Evolutionary conservation across 2,797 vertebrate genomes (phyloP).

Genomic region (Tokudaia tokunoshimensis): DNA sequence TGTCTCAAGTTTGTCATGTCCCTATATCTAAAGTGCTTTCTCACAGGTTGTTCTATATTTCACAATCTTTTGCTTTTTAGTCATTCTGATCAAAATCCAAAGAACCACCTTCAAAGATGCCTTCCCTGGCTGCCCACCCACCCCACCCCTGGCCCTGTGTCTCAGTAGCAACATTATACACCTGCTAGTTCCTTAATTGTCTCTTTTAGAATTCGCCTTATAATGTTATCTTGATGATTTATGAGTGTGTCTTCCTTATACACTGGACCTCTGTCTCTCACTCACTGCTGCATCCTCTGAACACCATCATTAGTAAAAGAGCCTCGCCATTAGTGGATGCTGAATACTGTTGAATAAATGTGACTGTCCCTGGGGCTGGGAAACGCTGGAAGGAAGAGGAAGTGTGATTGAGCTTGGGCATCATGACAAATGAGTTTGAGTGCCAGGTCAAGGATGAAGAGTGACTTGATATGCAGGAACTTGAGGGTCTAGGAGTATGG

Average conservation of each 20-base stretch:
- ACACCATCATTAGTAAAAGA: not conserved
- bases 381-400: not conserved
- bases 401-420: accelerated
- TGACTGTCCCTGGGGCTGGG: not conserved
- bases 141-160: too few species aligned
- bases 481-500: not conserved
- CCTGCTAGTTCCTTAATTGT: not conserved
- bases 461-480: not conserved
- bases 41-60: not conserved
- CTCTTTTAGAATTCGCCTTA: not conserved
- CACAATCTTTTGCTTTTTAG: not conserved
- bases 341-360: not conserved
- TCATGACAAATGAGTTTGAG: accelerated
- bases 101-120: not conserved
- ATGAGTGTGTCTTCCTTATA: not conserved
- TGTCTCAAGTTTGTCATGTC: not conserved
- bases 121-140: not conserved
- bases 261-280: not conserved
- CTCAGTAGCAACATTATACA: not conserved
- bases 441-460: not conserved
- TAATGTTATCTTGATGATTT: not conserved
- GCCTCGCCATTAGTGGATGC: accelerated
- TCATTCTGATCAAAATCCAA: not conserved
- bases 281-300: not conserved
- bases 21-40: not conserved